Evolutionary conservation across 2,888 invertebrate species (phyloP).

Genomic region (Julus scanicus): DNA sequence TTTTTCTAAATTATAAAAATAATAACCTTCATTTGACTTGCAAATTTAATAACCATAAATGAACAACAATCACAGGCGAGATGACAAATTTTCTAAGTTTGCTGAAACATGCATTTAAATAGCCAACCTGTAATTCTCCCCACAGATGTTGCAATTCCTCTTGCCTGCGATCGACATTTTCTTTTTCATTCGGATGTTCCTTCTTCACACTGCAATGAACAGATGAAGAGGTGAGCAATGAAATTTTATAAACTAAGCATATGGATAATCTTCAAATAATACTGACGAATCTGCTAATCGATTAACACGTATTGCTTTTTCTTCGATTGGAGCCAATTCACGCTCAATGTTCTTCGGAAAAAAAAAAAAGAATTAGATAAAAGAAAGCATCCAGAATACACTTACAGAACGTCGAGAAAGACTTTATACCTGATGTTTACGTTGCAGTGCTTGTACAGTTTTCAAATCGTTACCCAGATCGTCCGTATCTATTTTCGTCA

Average conservation of each 20-base stretch:
- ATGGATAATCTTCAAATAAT: background rate
- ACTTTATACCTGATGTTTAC: constrained; percentile 79
- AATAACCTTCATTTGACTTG: background rate
- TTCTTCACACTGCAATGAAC: constrained; percentile 77
- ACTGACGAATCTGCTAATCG: constrained; percentile 85
- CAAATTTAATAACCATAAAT: background rate
- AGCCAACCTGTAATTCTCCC: constrained; percentile 75
- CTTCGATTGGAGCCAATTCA: constrained; percentile 92
- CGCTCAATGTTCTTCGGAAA: constrained; percentile 78
- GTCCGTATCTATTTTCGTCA: constrained; percentile 81
- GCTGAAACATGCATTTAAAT: constrained; percentile 59
- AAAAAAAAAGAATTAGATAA: background rate
- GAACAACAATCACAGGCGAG: too few relatives aligned
- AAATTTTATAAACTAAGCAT: background rate
- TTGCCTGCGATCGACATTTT: constrained; percentile 85
- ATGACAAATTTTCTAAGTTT: too few relatives aligned
- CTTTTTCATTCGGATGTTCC: constrained; percentile 89
- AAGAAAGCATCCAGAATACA: background rate
- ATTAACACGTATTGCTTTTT: constrained; percentile 87
- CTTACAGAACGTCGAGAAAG: background rate
- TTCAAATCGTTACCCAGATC: constrained; percentile 83
- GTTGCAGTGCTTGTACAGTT: constrained; percentile 89
- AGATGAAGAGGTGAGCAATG: background rate
- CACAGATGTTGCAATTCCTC: constrained; percentile 87
- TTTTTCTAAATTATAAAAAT: constrained; percentile 72